phyloP scores from a whole-genome alignment of 2,888 invertebrate species.

The Odontocerum albicorne region DNA sequence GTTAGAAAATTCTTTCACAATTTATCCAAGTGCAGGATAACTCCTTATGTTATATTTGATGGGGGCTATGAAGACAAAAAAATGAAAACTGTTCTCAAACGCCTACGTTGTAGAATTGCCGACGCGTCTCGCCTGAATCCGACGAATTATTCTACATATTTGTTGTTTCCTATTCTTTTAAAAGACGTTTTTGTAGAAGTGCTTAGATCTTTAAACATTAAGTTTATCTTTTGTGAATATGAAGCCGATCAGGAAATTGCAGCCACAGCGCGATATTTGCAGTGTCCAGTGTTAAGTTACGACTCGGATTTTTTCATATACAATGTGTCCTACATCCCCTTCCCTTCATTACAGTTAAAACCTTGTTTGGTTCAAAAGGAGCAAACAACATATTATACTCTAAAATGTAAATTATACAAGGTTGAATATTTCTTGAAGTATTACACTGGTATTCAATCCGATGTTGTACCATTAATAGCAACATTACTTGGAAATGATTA shows the following conservation, averaged over 20 bases:
- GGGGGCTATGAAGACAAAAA: conserved; percentile 76
- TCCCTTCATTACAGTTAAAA: conserved; percentile 64
- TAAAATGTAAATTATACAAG: conserved; percentile 72
- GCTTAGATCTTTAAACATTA: conserved; percentile 64
- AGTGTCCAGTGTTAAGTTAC: conserved; percentile 86
- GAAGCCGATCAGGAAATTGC: conserved; percentile 92
- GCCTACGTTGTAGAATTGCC: conserved; percentile 62
- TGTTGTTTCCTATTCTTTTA: conserved; percentile 75
- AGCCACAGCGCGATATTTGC: conserved; percentile 71
- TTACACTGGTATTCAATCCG: conserved; percentile 66
- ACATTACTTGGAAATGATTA: conserved; percentile 90
- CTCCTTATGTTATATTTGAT: conserved; percentile 76
- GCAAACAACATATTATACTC: conserved; percentile 46
- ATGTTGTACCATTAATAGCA: conserved; percentile 76
- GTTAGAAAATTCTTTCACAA: conserved; percentile 70
- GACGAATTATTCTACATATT: conserved; percentile 50
- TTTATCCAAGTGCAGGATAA: conserved; percentile 69
- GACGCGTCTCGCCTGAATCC: conserved; percentile 60
- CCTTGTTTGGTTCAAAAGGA: conserved; percentile 42
- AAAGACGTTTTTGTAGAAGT: conserved; percentile 75
- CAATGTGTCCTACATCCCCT: conserved; percentile 80
- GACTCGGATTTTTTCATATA: conserved; percentile 95
- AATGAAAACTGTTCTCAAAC: conserved; percentile 62
- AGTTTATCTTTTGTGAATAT: conserved; percentile 74
- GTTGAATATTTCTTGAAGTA: conserved; percentile 67